These are phyloP conservation scores for Sussaba pulchella DNA, from an alignment of 2,888 invertebrate species.

Conservation along the genomic window DNA sequence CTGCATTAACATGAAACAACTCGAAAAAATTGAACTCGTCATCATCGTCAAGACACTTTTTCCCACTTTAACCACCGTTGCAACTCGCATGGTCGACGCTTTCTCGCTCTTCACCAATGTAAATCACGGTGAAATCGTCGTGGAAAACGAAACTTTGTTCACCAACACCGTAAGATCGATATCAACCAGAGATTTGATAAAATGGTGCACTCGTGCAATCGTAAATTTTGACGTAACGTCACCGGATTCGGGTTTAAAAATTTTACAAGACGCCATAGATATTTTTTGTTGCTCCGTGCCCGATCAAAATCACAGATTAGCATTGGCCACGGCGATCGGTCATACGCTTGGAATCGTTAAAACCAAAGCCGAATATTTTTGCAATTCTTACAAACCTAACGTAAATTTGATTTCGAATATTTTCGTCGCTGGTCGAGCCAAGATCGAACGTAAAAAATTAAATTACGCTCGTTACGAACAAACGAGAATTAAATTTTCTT, in stretches of 20 bases:
- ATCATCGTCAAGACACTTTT: conserved; percentile 89
- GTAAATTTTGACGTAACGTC: conserved; percentile 91
- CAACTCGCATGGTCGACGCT: conserved; percentile 92
- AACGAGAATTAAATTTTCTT: conserved; percentile 88
- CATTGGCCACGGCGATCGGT: conserved; percentile 91
- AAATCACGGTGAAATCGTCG: conserved; percentile 86
- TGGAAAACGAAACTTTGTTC: conserved; percentile 77
- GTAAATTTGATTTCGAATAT: conserved; percentile 86
- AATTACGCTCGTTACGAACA: conserved; percentile 80
- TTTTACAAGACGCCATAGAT: conserved; percentile 95
- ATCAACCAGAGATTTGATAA: conserved; percentile 95
- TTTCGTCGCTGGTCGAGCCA: conserved; percentile 91
- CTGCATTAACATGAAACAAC: conserved; percentile 92
- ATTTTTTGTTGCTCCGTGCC: conserved; percentile 94
- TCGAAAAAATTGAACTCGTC: conserved; percentile 91
- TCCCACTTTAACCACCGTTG: conserved; percentile 90
- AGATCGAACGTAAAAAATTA: conserved; percentile 74
- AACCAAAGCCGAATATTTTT: conserved; percentile 93
- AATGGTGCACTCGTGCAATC: conserved; percentile 94
- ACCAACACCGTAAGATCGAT: conserved; percentile 87
- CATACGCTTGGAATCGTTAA: conserved; percentile 92
- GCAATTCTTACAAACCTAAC: conserved; percentile 91
- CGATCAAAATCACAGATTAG: conserved; percentile 86
- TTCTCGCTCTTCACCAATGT: conserved; percentile 93
- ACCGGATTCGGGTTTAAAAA: conserved; percentile 88